Conservation (phyloP, 2,797 vertebrate genomes). For the Bucorvus abyssinicus region DNA sequence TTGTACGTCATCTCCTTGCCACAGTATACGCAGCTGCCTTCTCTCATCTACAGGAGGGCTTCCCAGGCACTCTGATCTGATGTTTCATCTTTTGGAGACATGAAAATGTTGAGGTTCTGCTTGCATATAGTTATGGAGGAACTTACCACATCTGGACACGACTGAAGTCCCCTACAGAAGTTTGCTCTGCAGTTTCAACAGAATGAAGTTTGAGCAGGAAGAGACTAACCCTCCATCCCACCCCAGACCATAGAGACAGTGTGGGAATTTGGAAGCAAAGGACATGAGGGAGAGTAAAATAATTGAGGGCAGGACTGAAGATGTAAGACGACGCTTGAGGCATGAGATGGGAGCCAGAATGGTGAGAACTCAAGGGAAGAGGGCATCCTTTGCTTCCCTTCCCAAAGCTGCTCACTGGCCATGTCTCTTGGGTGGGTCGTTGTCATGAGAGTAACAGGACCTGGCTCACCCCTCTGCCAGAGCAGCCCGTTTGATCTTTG, state of each 20-base stretch:
- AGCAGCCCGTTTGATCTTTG: not conserved
- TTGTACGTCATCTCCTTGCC: not conserved
- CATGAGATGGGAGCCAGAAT: not conserved
- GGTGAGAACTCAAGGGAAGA: not conserved
- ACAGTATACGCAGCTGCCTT: not conserved
- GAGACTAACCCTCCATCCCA: not conserved
- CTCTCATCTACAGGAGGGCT: not conserved
- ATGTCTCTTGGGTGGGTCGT: not conserved
- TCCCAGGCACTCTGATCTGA: not conserved
- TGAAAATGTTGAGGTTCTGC: not conserved
- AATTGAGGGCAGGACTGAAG: not conserved
- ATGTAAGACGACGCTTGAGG: not conserved
- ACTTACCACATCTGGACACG: accelerated
- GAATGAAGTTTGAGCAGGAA: not conserved
- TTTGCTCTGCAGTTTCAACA: not conserved
- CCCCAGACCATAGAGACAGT: not conserved
- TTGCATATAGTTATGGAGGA: not conserved
- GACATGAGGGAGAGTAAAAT: not conserved
- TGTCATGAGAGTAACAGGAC: not conserved
- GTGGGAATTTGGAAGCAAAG: not conserved
- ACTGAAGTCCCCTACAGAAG: not conserved
- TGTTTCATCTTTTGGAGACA: not conserved
- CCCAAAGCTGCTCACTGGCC: not conserved
- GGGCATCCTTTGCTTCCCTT: not conserved
- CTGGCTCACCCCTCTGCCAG: not conserved